Conservation (phyloP, 2,113 vertebrate genomes). For the Nanger granti region DNA sequence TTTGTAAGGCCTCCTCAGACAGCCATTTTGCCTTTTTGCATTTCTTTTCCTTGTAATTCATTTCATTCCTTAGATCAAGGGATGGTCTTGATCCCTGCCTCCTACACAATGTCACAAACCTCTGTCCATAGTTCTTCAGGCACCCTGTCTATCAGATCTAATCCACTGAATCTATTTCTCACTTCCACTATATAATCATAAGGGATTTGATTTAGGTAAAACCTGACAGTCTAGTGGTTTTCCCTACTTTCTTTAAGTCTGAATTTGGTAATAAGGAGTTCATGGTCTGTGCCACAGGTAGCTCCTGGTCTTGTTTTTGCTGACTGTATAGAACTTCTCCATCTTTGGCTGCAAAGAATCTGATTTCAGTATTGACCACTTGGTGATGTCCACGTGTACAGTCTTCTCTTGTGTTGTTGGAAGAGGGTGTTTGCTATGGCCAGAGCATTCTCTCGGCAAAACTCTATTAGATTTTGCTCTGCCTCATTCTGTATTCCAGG, state of each 20-base stretch:
- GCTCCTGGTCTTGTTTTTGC: not conserved
- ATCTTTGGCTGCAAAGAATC: not conserved
- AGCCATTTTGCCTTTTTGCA: not conserved
- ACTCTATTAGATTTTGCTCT: not conserved
- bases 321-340: not conserved
- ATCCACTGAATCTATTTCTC: not conserved
- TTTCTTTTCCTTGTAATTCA: not conserved
- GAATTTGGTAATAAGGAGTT: not conserved
- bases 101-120: not conserved
- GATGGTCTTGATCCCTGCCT: not conserved
- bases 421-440: not conserved
- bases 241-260: not conserved
- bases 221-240: not conserved
- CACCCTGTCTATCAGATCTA: not conserved
- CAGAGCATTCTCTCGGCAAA: not conserved
- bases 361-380: not conserved
- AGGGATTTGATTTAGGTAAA: not conserved
- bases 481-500: not conserved
- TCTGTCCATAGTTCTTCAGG: not conserved
- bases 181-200: not conserved
- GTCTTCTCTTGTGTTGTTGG: not conserved
- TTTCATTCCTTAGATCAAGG: no score
- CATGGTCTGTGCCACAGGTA: not conserved
- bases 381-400: not conserved
- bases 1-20: not conserved